phyloP scores from a whole-genome alignment of 2,113 vertebrate genomes.

The Calonectris borealis region DNA sequence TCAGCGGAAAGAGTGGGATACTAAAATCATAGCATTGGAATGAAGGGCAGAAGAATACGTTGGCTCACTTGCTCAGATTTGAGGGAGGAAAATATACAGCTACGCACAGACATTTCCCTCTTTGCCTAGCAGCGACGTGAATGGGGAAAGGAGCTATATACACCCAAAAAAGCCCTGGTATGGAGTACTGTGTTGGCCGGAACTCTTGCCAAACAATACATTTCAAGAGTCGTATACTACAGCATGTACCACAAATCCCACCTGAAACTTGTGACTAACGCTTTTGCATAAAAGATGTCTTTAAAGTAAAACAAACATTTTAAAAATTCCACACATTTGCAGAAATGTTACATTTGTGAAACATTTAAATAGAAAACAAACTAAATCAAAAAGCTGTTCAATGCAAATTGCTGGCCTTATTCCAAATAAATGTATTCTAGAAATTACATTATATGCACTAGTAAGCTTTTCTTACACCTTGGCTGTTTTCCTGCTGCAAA shows the following conservation, averaged over 20 bases:
- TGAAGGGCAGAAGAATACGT: background rate
- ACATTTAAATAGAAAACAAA: background rate
- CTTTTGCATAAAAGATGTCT: rapidly evolving
- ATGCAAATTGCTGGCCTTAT: background rate
- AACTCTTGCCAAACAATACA: background rate
- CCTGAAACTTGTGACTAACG: background rate
- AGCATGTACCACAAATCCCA: background rate
- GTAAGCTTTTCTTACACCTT: background rate
- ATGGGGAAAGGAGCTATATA: background rate
- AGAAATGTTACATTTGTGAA: background rate
- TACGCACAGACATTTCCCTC: background rate
- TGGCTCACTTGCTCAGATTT: background rate
- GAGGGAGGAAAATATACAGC: background rate
- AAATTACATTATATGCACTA: background rate
- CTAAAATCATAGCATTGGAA: background rate
- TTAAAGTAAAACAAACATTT: background rate
- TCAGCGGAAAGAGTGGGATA: background rate
- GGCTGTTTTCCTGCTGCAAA: background rate
- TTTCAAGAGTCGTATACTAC: background rate
- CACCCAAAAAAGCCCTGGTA: no score
- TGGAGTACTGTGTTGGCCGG: no score
- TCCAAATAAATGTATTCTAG: background rate
- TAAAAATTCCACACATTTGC: background rate
- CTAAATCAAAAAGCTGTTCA: background rate
- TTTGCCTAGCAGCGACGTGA: background rate